Evolutionary conservation across 23 tunicate genomes (phyloP).

Genomic region (Ascidia mentula): DNA sequence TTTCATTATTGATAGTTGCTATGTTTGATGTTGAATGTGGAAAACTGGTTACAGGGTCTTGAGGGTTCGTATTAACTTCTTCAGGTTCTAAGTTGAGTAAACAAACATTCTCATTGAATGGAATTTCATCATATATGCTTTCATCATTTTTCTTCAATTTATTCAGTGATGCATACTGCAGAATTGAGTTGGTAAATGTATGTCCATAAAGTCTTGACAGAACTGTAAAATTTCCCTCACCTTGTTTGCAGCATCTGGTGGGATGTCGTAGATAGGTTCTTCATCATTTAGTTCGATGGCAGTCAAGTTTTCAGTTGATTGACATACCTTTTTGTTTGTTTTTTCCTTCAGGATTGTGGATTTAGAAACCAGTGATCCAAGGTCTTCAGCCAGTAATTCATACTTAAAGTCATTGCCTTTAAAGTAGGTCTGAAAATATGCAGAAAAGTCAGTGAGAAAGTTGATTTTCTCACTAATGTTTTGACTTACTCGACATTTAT

Average conservation of each 20-base stretch:
- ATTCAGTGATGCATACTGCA: not conserved
- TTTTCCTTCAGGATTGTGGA: not conserved
- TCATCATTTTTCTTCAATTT: conserved; percentile 16
- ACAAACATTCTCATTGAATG: conserved; percentile 16
- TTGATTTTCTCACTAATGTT: not conserved
- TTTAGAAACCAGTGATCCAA: conserved; percentile 15
- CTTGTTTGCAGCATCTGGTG: conserved; percentile 43
- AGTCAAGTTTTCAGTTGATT: not conserved
- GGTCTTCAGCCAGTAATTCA: conserved; percentile 29
- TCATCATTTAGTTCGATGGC: conserved; percentile 16
- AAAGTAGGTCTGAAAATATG: not conserved
- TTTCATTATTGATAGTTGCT: not conserved
- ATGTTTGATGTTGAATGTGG: conserved; percentile 6
- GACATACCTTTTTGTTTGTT: not conserved
- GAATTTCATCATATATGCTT: conserved; percentile 57
- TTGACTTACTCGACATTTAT: conserved; percentile 46
- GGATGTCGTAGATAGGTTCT: conserved; percentile 59
- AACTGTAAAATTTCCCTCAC: not conserved
- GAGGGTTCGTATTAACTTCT: not conserved
- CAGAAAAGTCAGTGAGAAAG: too few relatives aligned
- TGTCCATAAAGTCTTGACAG: not conserved
- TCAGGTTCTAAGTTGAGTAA: conserved; percentile 1
- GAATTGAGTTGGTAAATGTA: not conserved
- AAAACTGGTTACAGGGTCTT: not conserved
- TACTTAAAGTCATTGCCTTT: conserved; percentile 21